phyloP scores from a whole-genome alignment of 2,888 invertebrate genomes.

The Phytoseiulus persimilis region DNA sequence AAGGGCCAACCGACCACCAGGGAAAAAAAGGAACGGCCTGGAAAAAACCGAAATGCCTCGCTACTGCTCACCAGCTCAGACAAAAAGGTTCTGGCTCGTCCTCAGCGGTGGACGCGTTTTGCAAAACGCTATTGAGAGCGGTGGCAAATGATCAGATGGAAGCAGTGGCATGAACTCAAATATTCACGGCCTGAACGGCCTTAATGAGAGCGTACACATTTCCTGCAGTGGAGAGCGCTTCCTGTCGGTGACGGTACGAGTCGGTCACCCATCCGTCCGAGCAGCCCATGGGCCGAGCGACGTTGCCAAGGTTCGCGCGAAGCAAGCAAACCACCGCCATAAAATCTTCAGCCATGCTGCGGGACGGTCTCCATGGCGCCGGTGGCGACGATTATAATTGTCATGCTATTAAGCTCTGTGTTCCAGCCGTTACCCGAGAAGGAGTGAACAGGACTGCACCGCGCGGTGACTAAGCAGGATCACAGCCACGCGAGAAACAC shows the following conservation, averaged over 20 bases:
- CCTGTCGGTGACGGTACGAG: not conserved
- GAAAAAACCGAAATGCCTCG: too few relatives aligned
- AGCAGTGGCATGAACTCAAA: not conserved
- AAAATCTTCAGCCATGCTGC: not conserved
- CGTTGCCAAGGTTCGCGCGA: not conserved
- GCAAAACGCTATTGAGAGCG: not conserved
- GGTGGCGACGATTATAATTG: not conserved
- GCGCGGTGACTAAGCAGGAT: not conserved
- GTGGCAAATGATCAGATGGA: not conserved
- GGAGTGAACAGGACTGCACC: not conserved
- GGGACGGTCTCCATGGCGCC: too few relatives aligned
- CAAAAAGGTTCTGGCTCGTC: not conserved
- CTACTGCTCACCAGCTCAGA: too few relatives aligned
- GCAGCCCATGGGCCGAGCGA: not conserved
- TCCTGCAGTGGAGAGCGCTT: not conserved
- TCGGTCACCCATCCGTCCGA: not conserved
- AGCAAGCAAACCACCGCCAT: not conserved
- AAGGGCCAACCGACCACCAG: too few relatives aligned
- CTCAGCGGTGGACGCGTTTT: not conserved
- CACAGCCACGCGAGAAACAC: too few relatives aligned
- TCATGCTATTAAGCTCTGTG: not conserved
- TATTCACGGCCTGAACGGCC: not conserved
- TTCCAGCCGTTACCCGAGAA: not conserved
- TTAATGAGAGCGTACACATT: not conserved
- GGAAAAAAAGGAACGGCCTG: too few relatives aligned